These are phyloP conservation scores for Eristalis arbustorum DNA, from an alignment of 2,888 invertebrate species.

Conservation along the genomic window DNA sequence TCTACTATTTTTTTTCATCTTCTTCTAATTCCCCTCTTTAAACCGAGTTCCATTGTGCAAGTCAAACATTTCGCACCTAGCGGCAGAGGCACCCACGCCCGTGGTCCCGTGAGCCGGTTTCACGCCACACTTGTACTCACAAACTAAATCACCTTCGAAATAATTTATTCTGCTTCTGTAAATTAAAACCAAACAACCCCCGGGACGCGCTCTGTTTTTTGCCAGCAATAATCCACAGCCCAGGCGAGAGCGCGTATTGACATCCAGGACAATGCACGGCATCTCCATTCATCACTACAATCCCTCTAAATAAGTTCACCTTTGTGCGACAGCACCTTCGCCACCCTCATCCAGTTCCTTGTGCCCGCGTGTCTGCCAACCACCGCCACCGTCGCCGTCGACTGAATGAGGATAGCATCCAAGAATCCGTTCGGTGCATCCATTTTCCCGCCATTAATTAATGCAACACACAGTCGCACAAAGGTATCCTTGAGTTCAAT, in stretches of 20 bases:
- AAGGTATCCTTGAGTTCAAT: conserved; percentile 68
- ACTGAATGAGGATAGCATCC: conserved; percentile 13
- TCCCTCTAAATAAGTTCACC: conserved; percentile 36
- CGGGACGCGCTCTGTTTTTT: background rate
- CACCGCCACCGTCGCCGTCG: background rate
- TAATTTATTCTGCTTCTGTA: conserved; percentile 22
- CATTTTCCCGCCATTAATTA: conserved; percentile 66
- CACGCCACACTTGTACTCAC: background rate
- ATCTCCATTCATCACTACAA: conserved; percentile 34
- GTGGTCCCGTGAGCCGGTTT: background rate
- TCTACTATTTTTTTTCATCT: background rate
- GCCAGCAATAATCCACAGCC: conserved; percentile 1
- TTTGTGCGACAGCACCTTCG: conserved; percentile 2
- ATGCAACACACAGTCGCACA: conserved; percentile 60
- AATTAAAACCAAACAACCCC: conserved; percentile 25
- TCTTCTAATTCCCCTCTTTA: background rate
- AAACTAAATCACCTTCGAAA: conserved; percentile 9
- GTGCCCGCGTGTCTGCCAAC: background rate
- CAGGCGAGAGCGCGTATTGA: conserved; percentile 23
- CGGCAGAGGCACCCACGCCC: background rate
- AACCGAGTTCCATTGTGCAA: background rate
- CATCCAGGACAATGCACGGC: conserved; percentile 47
- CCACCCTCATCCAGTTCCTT: too few relatives aligned
- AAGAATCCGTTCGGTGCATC: conserved; percentile 51
- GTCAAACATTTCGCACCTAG: background rate